These are phyloP conservation scores for Shargacucullia verbasci DNA, from an alignment of 2,888 invertebrate species.

Conservation along the genomic window DNA sequence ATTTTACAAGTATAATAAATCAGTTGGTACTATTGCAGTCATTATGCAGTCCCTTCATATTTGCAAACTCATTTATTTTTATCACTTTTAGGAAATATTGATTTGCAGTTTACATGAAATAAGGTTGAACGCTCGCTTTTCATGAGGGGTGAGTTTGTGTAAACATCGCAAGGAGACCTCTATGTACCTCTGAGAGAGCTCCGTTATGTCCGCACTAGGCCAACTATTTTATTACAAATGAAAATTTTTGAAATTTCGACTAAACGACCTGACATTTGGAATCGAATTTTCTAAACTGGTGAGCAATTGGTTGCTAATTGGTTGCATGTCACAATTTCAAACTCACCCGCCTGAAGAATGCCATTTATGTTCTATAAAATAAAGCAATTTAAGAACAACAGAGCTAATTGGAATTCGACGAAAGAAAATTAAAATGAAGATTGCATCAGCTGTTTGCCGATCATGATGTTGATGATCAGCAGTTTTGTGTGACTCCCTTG, in stretches of 20 bases:
- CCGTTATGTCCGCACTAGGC: too few relatives aligned
- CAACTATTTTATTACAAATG: too few relatives aligned
- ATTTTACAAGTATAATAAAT: constrained; percentile 56
- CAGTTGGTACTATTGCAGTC: constrained; percentile 36
- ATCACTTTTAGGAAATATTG: constrained; percentile 38
- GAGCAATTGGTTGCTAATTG: constrained; percentile 1
- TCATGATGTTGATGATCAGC: too few relatives aligned
- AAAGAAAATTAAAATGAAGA: not conserved
- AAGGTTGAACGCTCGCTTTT: too few relatives aligned
- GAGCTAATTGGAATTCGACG: not conserved
- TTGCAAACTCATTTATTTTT: constrained; percentile 41
- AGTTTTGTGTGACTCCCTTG: not conserved
- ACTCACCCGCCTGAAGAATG: too few relatives aligned
- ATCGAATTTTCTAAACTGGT: constrained; percentile 10
- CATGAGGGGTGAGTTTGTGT: not conserved
- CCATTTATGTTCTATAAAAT: too few relatives aligned
- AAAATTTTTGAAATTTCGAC: too few relatives aligned
- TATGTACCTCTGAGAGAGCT: too few relatives aligned
- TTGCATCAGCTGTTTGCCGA: not conserved
- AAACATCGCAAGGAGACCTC: too few relatives aligned
- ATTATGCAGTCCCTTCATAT: constrained; percentile 42
- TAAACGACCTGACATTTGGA: too few relatives aligned
- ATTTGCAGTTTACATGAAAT: too few relatives aligned
- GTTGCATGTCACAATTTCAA: not conserved
- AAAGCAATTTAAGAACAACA: not conserved